These are phyloP conservation scores for Thyatira batis DNA, from an alignment of 2,888 invertebrate genomes.

Conservation along the genomic window DNA sequence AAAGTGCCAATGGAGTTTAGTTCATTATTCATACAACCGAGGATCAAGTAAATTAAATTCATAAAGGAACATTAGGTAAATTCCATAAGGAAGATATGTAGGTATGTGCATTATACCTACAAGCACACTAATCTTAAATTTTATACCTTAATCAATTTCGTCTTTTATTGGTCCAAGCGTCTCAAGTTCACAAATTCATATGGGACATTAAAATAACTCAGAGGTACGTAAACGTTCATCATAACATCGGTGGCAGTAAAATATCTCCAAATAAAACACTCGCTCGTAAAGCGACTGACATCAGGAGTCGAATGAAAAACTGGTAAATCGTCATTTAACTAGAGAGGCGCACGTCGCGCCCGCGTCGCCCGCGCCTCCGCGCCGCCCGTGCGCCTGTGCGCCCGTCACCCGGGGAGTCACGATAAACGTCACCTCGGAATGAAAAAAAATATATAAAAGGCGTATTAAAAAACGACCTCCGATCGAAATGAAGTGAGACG, in stretches of 20 bases:
- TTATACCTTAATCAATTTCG: conserved; percentile 60
- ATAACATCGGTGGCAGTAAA: conserved; percentile 77
- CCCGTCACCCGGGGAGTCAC: conserved; percentile 72
- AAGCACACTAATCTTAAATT: conserved; percentile 32
- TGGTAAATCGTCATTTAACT: conserved; percentile 76
- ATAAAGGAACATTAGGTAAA: neutral
- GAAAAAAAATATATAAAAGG: conserved; percentile 64
- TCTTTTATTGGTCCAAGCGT: conserved; percentile 54
- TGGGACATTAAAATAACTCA: conserved; percentile 68
- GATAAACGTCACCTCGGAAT: conserved; percentile 80
- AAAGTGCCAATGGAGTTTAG: no score
- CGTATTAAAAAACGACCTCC: conserved; percentile 65
- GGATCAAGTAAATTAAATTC: neutral
- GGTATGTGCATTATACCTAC: neutral
- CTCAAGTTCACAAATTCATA: conserved; percentile 65
- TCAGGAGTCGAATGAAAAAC: conserved; percentile 71
- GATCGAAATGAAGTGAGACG: conserved; percentile 73
- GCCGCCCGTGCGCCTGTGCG: no score
- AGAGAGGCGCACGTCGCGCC: conserved; percentile 55
- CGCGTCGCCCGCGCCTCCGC: conserved; percentile 71
- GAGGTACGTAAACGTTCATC: conserved; percentile 69
- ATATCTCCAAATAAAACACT: conserved; percentile 74
- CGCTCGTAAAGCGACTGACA: conserved; percentile 76
- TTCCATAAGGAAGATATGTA: neutral
- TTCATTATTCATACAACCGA: no score